phyloP scores from a whole-genome alignment of 1,140 invertebrate species.

The Conus ventricosus region DNA sequence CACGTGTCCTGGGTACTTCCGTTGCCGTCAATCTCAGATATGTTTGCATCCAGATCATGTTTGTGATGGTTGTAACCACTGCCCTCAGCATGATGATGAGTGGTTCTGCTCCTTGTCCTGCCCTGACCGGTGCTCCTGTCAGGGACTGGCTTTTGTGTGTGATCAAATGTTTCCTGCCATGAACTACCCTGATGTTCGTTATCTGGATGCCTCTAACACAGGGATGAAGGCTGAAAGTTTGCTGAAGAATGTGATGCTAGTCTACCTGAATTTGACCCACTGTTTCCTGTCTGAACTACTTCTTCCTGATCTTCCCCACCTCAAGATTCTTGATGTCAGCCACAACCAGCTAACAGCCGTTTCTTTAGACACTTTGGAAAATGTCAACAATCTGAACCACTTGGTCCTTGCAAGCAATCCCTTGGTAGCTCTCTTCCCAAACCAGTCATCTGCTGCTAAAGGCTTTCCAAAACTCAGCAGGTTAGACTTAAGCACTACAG shows the following conservation, averaged over 20 bases:
- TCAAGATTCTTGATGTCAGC: not conserved
- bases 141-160: slow-evolving; percentile 16
- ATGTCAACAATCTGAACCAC: not conserved
- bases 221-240: not conserved
- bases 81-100: slow-evolving; percentile 22
- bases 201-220: not conserved
- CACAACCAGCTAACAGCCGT: not conserved
- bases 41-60: slow-evolving; percentile 13
- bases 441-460: not conserved
- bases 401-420: not conserved
- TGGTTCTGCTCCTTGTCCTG: slow-evolving; percentile 8
- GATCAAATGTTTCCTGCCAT: not conserved
- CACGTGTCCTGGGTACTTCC: slow-evolving; percentile 12
- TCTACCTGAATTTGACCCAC: not conserved
- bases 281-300: not conserved
- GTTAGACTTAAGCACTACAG: no score
- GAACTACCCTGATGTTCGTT: not conserved
- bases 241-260: not conserved
- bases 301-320: not conserved
- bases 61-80: slow-evolving; percentile 1
- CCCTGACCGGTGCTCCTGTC: slow-evolving; percentile 12
- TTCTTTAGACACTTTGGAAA: not conserved
- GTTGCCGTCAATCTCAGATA: not conserved
- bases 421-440: not conserved
- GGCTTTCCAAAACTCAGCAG: no score